Conservation (phyloP, 2,888 invertebrate species). For the Parnassius mnemosyne region DNA sequence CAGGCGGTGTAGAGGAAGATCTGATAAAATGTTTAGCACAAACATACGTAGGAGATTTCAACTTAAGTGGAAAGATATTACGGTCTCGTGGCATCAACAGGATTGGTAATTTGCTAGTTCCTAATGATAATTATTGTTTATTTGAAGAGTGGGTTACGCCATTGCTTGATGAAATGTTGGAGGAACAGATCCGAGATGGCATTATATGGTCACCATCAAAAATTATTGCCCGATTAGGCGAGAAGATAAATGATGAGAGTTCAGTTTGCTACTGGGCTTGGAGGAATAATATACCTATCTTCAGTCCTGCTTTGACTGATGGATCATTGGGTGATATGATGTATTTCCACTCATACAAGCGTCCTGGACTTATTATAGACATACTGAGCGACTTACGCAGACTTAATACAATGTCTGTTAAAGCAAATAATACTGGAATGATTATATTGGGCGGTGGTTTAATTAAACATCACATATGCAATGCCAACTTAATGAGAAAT, state of each 20-base stretch:
- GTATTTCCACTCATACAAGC: constrained; percentile 97
- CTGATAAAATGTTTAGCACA: constrained; percentile 98
- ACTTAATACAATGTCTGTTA: constrained; percentile 96
- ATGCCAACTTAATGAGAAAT: constrained; percentile 99
- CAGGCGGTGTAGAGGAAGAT: constrained; percentile 99
- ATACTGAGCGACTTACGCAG: constrained; percentile 94
- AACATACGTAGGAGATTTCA: constrained; percentile 95
- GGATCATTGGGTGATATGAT: constrained; percentile 99
- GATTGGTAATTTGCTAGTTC: constrained; percentile 94
- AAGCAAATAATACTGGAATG: constrained; percentile 96
- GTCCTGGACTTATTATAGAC: constrained; percentile 95
- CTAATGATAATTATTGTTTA: constrained; percentile 98
- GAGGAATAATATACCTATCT: constrained; percentile 97
- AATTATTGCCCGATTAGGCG: constrained; percentile 86
- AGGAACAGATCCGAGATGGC: constrained; percentile 89
- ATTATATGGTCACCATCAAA: constrained; percentile 91
- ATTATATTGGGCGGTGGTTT: constrained; percentile 97
- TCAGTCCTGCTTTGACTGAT: constrained; percentile 98
- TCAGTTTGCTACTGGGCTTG: constrained; percentile 99
- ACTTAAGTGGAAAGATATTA: constrained; percentile 88
- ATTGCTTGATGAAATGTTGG: constrained; percentile 92
- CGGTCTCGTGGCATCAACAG: constrained; percentile 93
- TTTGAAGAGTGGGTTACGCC: constrained; percentile 99
- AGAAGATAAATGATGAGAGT: constrained; percentile 92
- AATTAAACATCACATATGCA: constrained; percentile 99